phyloP scores from a whole-genome alignment of 2,888 invertebrate species.

The Shargacucullia verbasci region DNA sequence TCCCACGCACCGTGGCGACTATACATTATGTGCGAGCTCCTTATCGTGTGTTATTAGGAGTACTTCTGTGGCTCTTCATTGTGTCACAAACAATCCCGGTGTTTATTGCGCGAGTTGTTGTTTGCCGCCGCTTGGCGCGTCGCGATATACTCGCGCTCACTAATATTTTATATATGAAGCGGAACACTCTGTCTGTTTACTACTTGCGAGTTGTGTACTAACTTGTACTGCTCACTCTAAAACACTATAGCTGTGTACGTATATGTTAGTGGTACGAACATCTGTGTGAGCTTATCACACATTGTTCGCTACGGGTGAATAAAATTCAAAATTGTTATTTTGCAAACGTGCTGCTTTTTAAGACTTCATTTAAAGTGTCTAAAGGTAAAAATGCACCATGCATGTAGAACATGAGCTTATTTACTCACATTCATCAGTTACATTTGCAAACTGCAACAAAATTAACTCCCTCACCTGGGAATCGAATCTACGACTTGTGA shows the following conservation, averaged over 20 bases:
- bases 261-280: conserved; percentile 1
- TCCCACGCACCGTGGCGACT: no score
- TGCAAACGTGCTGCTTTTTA: not conserved
- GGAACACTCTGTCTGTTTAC: not conserved
- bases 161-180: not conserved
- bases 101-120: not conserved
- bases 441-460: no score
- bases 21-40: not conserved
- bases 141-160: not conserved
- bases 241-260: not conserved
- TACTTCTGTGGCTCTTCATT: not conserved
- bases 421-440: no score
- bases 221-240: not conserved
- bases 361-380: not conserved
- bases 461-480: no score
- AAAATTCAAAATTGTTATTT: conserved; percentile 1
- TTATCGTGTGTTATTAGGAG: not conserved
- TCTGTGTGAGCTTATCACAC: conserved; percentile 4
- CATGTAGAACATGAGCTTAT: no score
- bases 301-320: not conserved
- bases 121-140: not conserved
- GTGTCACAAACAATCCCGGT: not conserved
- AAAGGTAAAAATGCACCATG: no score
- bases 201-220: not conserved
- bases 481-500: no score